Conservation (phyloP, 2,888 invertebrate species). For the Aphrophora alni region DNA sequence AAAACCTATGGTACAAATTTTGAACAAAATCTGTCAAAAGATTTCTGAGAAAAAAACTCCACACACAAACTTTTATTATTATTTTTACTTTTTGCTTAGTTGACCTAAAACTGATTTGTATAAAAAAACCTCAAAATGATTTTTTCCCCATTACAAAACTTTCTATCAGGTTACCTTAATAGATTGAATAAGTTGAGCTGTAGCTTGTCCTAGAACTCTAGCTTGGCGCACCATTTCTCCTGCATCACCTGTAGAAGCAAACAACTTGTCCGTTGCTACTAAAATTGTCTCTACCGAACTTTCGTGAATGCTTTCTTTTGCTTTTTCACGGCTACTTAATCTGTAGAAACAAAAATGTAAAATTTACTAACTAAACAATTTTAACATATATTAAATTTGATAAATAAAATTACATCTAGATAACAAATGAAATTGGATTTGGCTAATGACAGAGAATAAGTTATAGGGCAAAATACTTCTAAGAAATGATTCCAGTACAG, state of each 20-base stretch:
- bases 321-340: constrained; percentile 34
- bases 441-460: neutral
- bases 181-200: constrained; percentile 90
- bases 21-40: no score
- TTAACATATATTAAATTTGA: no score
- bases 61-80: no score
- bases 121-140: no score
- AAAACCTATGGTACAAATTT: no score
- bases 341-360: neutral
- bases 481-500: no score
- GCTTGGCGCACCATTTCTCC: constrained; percentile 96
- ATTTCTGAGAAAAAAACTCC: no score
- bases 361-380: neutral
- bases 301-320: constrained; percentile 68
- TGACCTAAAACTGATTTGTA: no score
- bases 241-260: constrained; percentile 84
- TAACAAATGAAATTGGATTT: neutral
- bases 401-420: no score
- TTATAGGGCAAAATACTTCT: no score
- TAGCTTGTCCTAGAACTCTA: constrained; percentile 89
- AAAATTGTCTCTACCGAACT: constrained; percentile 90
- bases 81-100: no score
- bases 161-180: constrained; percentile 89
- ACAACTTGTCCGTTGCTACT: constrained; percentile 86
- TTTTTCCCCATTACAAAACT: no score